These are phyloP conservation scores for Eupeodes corollae DNA, from an alignment of 1,140 invertebrate species.

Conservation along the genomic window DNA sequence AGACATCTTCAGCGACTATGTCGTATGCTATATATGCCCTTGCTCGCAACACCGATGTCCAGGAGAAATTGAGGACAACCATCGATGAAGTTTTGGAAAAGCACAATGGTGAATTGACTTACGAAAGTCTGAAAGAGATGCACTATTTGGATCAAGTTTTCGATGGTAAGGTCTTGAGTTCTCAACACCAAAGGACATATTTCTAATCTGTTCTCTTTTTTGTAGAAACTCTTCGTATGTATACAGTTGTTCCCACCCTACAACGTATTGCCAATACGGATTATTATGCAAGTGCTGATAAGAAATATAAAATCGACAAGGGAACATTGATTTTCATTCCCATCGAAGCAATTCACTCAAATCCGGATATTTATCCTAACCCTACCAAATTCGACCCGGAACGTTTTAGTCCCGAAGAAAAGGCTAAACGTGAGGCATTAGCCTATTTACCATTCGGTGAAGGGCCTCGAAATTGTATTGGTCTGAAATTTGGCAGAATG, in stretches of 20 bases:
- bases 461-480: conserved; percentile 53
- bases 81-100: conserved; percentile 39
- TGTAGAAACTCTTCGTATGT: conserved; percentile 42
- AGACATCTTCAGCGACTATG: conserved; percentile 46
- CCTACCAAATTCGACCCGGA: conserved; percentile 55
- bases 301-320: conserved; percentile 28
- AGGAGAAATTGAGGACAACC: conserved; percentile 36
- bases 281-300: conserved; percentile 37
- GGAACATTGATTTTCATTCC: conserved; percentile 34
- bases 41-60: conserved; percentile 41
- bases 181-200: not conserved
- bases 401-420: conserved; percentile 45
- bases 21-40: conserved; percentile 39
- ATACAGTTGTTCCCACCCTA: conserved; percentile 40
- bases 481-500: conserved; percentile 28
- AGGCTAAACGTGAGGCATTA: conserved; percentile 16
- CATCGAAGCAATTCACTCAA: conserved; percentile 45
- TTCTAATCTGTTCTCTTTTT: not conserved
- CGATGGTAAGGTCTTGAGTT: conserved; percentile 9
- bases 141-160: conserved; percentile 30
- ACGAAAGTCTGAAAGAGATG: conserved; percentile 32
- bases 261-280: conserved; percentile 36
- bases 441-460: conserved; percentile 59
- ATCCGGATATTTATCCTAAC: conserved; percentile 48
- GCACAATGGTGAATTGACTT: conserved; percentile 17